A percentile compares a stretch with the other conserved stretches of the same genome.
Evolutionary conservation across 2,113 vertebrate species (phyloP).

Genomic region (Eurystomus gularis): DNA sequence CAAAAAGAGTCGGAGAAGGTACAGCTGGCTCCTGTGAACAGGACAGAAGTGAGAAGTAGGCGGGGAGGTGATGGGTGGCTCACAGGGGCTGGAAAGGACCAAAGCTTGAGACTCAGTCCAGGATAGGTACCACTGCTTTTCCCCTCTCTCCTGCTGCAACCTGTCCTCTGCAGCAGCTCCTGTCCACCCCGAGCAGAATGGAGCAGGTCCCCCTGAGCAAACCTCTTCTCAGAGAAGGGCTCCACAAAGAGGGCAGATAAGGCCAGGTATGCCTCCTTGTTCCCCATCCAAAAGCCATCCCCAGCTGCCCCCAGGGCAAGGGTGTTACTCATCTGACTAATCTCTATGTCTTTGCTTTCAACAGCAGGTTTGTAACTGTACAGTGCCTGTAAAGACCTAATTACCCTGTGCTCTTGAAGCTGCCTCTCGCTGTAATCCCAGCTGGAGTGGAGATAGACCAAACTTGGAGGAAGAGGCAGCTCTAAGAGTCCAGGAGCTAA

Average conservation of each 20-base stretch:
- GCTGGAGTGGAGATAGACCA: neutral
- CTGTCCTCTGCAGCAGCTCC: neutral
- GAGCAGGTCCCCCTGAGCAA: neutral
- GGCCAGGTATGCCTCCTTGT: neutral
- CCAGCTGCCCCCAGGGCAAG: neutral
- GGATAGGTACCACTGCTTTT: rapidly evolving
- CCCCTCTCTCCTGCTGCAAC: neutral
- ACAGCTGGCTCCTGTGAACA: neutral
- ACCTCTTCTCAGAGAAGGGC: no score
- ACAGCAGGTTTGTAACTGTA: neutral
- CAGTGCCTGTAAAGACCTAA: neutral
- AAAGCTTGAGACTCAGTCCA: neutral
- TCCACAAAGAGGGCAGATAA: neutral
- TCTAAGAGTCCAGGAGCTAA: neutral
- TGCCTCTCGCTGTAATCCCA: neutral
- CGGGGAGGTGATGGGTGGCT: neutral
- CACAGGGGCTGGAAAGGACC: neutral
- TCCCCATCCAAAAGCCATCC: neutral
- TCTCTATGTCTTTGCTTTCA: neutral
- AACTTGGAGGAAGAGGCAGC: conserved; percentile 13
- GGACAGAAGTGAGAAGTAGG: neutral
- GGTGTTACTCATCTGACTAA: neutral
- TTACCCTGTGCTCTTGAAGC: neutral
- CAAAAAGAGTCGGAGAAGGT: neutral
- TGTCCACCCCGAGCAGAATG: neutral